Base-by-base conservation (phyloP, 2,113 vertebrate species). In the Sapayoa aenigma region DNA sequence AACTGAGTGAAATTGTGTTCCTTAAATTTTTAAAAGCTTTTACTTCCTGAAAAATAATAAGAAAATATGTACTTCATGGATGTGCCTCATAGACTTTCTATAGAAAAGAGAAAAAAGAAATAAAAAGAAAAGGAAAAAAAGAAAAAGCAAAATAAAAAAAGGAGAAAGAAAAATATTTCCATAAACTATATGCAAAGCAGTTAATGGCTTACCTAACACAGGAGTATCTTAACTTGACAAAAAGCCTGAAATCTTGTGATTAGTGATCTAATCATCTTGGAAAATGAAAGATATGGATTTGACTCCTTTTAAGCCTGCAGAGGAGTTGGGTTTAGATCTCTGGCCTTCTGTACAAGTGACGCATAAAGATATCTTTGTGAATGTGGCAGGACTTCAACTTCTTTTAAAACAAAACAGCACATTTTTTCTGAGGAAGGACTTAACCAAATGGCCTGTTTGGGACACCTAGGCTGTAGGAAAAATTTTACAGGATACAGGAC, bases 61-160 rank as follows among this genome's bases (percentile, higher is more conserved):
- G 52, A 37, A 87, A 72, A 22, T 82, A 79, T 92, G 74, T 76
- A 30, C 8, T 4, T 22, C 50, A 68, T 79, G 85, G 83, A 33
- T 28, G 28, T 68, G 10, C 14, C 18, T 79, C 49, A 28, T 8
- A 49, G 22, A 35, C 6, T 76, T 75, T 49, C 22, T 28, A 14
- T 30, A 63, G 49, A 53, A 44, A 77, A 58, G 5, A 49, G 3
- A 37, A 52, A 55, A 31, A 16, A 7, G 4, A 50, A 46, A 35
- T 3, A 5, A 24, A 58, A 33, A 6, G 5, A 5, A 82, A 35
- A 15, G 1, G 3, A 5, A 3, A 15, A 0, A 19, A 41, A 49
- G 9, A 11, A 16, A 18, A 5, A n/a, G n/a, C n/a, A n/a, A n/a
- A n/a, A n/a, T n/a, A n/a, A n/a, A 5, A 65, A 25, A 8, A 19